Conservation (phyloP, 1,140 invertebrate species). For the Pseudomyrmex gracilis region DNA sequence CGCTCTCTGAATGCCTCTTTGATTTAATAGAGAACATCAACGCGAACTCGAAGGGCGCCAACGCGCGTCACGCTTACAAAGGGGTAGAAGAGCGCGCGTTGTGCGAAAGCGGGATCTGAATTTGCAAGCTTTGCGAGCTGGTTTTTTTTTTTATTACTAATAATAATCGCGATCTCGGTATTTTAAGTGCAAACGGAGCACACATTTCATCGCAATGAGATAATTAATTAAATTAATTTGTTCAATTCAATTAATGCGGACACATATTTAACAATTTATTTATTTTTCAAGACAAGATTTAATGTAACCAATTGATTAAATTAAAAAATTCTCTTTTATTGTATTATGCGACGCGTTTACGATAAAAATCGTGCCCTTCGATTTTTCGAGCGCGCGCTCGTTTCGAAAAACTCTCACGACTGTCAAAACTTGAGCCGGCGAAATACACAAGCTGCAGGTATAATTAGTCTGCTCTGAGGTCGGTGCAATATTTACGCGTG, state of each 20-base stretch:
- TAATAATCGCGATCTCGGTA: not conserved
- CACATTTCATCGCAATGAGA: no score
- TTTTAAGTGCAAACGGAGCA: not conserved
- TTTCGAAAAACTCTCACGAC: constrained; percentile 3
- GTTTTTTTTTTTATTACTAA: not conserved
- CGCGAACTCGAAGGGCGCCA: constrained; percentile 69
- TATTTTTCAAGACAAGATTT: no score
- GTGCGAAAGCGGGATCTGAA: not conserved
- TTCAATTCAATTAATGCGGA: no score
- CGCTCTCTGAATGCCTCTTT: constrained; percentile 81
- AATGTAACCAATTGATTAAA: no score
- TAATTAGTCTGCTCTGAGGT: constrained; percentile 66
- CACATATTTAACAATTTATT: no score
- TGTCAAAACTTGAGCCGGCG: constrained; percentile 38
- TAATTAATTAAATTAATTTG: no score
- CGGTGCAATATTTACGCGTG: constrained; percentile 72
- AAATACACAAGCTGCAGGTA: constrained; percentile 61
- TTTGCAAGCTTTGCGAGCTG: constrained; percentile 18
- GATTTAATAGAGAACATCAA: constrained; percentile 83
- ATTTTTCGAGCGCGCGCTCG: constrained; percentile 10
- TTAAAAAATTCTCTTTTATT: no score
- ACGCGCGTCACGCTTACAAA: constrained; percentile 26
- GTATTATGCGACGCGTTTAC: no score
- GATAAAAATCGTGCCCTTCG: not conserved
- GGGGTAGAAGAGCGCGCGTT: constrained; percentile 43